Conservation (phyloP, 2,888 invertebrate species). For the Mythimna lalbum region DNA sequence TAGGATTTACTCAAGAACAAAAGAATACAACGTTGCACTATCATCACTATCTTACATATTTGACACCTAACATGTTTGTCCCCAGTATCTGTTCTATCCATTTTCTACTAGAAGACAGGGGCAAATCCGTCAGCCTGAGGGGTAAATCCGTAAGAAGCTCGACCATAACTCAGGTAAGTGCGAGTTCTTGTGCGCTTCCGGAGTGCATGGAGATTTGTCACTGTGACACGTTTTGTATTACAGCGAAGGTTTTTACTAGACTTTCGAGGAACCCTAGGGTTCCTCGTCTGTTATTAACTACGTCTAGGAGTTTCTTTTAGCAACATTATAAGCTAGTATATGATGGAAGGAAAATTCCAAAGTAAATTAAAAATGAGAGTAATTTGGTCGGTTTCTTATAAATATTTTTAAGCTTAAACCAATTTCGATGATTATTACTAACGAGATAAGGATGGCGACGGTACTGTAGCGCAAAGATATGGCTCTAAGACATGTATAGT, state of each 20-base stretch:
- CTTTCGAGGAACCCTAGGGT: constrained; percentile 1
- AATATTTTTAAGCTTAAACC: no score
- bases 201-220: constrained; percentile 55
- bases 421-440: no score
- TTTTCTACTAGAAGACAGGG: constrained; percentile 37
- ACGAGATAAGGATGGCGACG: no score
- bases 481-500: no score
- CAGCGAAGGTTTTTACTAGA: constrained; percentile 16
- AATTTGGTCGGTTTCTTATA: no score
- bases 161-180: constrained; percentile 57
- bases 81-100: constrained; percentile 20
- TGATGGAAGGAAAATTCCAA: not conserved
- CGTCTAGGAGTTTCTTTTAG: not conserved
- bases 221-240: constrained; percentile 46
- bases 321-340: not conserved
- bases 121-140: constrained; percentile 36
- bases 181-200: constrained; percentile 42
- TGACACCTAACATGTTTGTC: constrained; percentile 8
- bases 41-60: constrained; percentile 19
- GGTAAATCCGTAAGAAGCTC: constrained; percentile 57
- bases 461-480: no score
- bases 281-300: not conserved
- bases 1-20: no score
- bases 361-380: not conserved
- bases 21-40: not conserved